Conservation (phyloP, 2,888 invertebrate genomes). For the Piscicola geometra region DNA sequence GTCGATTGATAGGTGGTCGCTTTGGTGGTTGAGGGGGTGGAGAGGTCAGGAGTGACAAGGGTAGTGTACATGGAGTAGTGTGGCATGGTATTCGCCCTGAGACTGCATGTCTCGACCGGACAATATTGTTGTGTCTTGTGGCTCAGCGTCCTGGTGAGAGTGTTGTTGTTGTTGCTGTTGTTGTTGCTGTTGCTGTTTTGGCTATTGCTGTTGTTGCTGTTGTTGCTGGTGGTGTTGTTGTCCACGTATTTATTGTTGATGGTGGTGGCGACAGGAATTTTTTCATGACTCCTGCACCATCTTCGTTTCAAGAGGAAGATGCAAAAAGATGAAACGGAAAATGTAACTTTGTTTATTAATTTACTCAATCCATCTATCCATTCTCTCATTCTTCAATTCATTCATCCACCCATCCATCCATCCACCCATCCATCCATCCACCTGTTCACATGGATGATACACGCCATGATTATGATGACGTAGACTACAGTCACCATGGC, state of each 20-base stretch:
- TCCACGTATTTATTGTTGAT: too few relatives aligned
- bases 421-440: conserved; percentile 5
- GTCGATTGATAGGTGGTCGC: not conserved
- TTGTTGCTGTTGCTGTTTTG: not conserved
- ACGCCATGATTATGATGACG: conserved; percentile 42
- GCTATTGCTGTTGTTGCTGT: conserved; percentile 9
- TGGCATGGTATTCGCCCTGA: not conserved
- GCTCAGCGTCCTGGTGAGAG: not conserved
- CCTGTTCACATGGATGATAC: conserved; percentile 41
- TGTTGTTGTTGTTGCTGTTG: not conserved
- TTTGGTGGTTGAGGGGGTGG: too few relatives aligned
- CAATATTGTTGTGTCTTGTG: not conserved
- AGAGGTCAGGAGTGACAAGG: not conserved
- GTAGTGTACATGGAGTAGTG: conserved; percentile 1
- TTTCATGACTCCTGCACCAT: not conserved
- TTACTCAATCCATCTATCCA: too few relatives aligned
- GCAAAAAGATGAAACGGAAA: too few relatives aligned
- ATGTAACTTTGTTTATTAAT: too few relatives aligned
- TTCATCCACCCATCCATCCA: not conserved
- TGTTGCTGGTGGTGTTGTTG: too few relatives aligned
- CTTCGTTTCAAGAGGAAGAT: too few relatives aligned
- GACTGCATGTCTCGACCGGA: not conserved
- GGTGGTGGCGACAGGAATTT: not conserved
- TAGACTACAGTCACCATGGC: conserved; percentile 42
- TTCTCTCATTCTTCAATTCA: not conserved